Evolutionary conservation across 2,113 vertebrate species (phyloP).

Genomic region (Dicentrarchus labrax): DNA sequence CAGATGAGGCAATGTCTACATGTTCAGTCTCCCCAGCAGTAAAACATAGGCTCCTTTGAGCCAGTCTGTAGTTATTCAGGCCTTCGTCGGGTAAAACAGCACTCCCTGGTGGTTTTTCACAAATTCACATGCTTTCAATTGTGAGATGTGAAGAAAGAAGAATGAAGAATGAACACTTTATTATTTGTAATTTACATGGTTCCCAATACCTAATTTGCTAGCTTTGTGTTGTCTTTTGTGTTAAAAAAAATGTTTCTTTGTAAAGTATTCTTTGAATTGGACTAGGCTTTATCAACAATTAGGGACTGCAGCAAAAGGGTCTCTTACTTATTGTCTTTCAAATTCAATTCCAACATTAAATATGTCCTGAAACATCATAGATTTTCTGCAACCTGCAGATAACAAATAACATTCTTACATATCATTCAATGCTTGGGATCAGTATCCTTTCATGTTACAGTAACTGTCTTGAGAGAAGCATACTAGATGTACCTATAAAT

Average conservation of each 20-base stretch:
- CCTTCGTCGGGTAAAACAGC: slow-evolving; percentile 33
- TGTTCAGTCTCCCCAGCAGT: slow-evolving; percentile 16
- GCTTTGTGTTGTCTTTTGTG: not conserved
- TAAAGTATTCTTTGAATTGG: not conserved
- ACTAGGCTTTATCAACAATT: not conserved
- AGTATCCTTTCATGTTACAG: not conserved
- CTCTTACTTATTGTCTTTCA: not conserved
- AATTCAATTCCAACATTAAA: not conserved
- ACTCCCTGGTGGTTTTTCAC: slow-evolving; percentile 51
- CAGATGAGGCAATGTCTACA: slow-evolving; percentile 29
- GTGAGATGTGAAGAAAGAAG: not conserved
- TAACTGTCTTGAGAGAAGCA: not conserved
- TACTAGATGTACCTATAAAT: not conserved
- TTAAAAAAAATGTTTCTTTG: not conserved
- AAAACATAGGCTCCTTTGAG: slow-evolving; percentile 13
- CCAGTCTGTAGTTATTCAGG: not conserved
- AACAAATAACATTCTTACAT: slow-evolving; percentile 9
- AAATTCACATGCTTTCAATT: not conserved
- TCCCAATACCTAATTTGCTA: not conserved
- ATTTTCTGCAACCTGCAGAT: slow-evolving; percentile 10
- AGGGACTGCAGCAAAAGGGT: not conserved
- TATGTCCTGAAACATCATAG: not conserved
- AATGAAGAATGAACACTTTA: not conserved
- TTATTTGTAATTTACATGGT: not conserved
- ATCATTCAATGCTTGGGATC: not conserved